phyloP scores from a whole-genome alignment of 1,140 invertebrate genomes.

The Maniola jurtina region DNA sequence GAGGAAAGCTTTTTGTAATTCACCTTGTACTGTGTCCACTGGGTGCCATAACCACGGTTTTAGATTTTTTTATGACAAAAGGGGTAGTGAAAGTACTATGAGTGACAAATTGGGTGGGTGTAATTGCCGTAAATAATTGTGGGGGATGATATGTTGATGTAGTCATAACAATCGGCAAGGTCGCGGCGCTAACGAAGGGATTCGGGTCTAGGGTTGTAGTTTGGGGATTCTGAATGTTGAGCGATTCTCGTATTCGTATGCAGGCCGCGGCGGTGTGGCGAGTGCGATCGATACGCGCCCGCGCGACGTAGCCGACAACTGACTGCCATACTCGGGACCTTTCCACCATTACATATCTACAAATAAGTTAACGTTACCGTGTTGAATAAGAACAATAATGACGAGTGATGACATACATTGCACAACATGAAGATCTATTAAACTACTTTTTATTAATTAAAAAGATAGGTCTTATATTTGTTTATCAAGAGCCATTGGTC shows the following conservation, averaged over 20 bases:
- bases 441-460: background rate
- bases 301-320: slow-evolving; percentile 57
- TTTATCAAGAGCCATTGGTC: background rate
- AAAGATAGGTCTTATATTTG: background rate
- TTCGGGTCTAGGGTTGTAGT: slow-evolving; percentile 52
- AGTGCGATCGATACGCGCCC: slow-evolving; percentile 73
- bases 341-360: slow-evolving; percentile 44
- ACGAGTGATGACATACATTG: slow-evolving; percentile 1
- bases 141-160: slow-evolving; percentile 32
- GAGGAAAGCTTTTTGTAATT: slow-evolving; percentile 54
- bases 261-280: slow-evolving; percentile 61
- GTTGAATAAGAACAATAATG: background rate
- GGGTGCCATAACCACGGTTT: slow-evolving; percentile 26
- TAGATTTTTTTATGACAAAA: slow-evolving; percentile 29
- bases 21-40: slow-evolving; percentile 33
- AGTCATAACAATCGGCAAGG: slow-evolving; percentile 47
- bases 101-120: slow-evolving; percentile 7
- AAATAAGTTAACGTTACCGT: slow-evolving; percentile 49
- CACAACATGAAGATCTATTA: background rate
- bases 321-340: slow-evolving; percentile 40
- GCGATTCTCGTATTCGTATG: slow-evolving; percentile 71
- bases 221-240: slow-evolving; percentile 59
- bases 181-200: slow-evolving; percentile 58
- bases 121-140: slow-evolving; percentile 19
- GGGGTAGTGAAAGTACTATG: slow-evolving; percentile 3